Percentiles rank a stretch among this genome's conserved stretches.
phyloP scores from a whole-genome alignment of 2,888 invertebrate genomes.

The Chrysotoxum bicinctum region DNA sequence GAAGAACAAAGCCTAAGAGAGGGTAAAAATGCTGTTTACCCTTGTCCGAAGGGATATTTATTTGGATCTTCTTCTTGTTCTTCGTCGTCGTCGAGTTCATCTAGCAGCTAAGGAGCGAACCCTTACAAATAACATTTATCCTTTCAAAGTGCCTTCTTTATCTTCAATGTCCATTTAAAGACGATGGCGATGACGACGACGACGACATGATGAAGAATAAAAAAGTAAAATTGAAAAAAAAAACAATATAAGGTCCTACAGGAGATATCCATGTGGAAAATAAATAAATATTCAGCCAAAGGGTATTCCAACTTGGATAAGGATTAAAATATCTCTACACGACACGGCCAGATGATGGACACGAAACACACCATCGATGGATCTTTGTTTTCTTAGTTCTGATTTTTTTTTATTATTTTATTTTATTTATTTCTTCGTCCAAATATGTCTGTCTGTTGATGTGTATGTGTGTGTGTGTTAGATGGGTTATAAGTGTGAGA shows the following conservation, averaged over 20 bases:
- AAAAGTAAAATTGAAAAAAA: background rate
- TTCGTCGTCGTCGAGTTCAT: background rate
- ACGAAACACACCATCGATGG: constrained; percentile 28
- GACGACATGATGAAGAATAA: constrained; percentile 26
- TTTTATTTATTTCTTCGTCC: constrained; percentile 2
- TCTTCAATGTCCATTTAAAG: constrained; percentile 68
- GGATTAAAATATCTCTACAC: constrained; percentile 58
- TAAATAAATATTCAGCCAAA: constrained; percentile 65
- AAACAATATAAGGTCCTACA: constrained; percentile 35
- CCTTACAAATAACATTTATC: constrained; percentile 65
- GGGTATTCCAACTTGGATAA: constrained; percentile 62
- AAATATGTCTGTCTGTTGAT: background rate
- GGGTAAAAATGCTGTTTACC: constrained; percentile 56
- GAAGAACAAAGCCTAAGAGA: constrained; percentile 35
- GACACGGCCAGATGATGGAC: constrained; percentile 52
- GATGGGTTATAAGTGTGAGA: constrained; percentile 59
- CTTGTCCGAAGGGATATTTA: constrained; percentile 70
- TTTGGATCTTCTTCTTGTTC: constrained; percentile 50
- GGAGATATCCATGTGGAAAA: constrained; percentile 55
- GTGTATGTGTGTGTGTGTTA: constrained; percentile 33
- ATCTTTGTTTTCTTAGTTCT: constrained; percentile 17
- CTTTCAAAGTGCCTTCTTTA: constrained; percentile 66
- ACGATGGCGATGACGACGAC: constrained; percentile 37
- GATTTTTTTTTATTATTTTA: background rate
- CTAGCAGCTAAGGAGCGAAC: constrained; percentile 24